Percentiles rank a stretch among this genome's conserved stretches.
Conservation (phyloP, 1,140 invertebrate genomes). For the Lasaia peninsularis region DNA sequence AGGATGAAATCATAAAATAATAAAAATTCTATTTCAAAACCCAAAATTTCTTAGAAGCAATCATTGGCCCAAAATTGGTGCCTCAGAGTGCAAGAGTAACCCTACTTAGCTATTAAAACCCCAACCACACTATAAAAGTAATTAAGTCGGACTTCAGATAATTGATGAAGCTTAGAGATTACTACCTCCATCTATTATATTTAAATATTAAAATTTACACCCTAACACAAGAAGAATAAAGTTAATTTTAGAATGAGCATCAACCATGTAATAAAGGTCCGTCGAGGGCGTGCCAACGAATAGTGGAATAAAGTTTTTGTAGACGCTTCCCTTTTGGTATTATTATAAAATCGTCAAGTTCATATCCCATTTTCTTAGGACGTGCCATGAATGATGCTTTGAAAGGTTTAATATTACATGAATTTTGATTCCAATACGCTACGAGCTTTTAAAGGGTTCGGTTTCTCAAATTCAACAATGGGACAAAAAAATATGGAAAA, state of each 20-base stretch:
- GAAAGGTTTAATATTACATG: conserved; percentile 29
- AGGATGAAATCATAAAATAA: background rate
- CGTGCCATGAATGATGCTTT: conserved; percentile 55
- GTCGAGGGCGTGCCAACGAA: conserved; percentile 43
- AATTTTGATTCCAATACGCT: too few relatives aligned
- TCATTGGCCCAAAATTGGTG: conserved; percentile 37
- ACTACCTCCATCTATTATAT: conserved; percentile 46
- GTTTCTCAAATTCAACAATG: too few relatives aligned
- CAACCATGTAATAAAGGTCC: conserved; percentile 44
- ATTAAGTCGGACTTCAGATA: conserved; percentile 71
- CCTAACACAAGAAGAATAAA: conserved; percentile 22
- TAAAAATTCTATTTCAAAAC: conserved; percentile 15
- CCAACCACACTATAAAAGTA: conserved; percentile 69
- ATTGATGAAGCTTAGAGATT: conserved; percentile 73
- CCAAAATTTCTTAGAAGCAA: conserved; percentile 45
- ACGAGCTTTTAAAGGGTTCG: too few relatives aligned
- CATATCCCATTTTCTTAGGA: conserved; percentile 44
- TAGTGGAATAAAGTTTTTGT: conserved; percentile 48
- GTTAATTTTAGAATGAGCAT: conserved; percentile 25
- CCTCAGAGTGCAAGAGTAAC: conserved; percentile 27
- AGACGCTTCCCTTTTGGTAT: conserved; percentile 45
- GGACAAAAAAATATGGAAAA: too few relatives aligned
- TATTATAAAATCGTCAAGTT: conserved; percentile 73
- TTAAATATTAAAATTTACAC: conserved; percentile 24
- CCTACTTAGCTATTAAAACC: conserved; percentile 54